These are phyloP conservation scores for Galeopsomyia nigrocyanea DNA, from an alignment of 2,888 invertebrate genomes.

Conservation along the genomic window DNA sequence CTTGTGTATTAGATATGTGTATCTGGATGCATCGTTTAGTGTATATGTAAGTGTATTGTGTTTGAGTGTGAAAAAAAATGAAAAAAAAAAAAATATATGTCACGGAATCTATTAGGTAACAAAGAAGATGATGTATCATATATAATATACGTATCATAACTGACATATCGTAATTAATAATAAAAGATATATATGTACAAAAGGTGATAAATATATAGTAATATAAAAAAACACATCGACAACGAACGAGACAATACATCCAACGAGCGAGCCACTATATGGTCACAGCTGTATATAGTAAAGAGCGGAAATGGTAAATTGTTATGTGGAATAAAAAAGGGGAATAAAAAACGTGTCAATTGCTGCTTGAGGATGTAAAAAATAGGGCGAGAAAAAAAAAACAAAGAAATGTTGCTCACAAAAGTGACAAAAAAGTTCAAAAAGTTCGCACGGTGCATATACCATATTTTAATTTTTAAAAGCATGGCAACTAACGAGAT, in stretches of 20 bases:
- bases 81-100: constrained; percentile 19
- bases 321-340: too few relatives aligned
- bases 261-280: constrained; percentile 70
- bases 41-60: background rate
- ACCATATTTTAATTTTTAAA: too few relatives aligned
- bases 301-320: constrained; percentile 56
- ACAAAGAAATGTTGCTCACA: too few relatives aligned
- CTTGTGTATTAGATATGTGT: constrained; percentile 29
- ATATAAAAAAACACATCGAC: constrained; percentile 60
- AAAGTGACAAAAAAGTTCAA: too few relatives aligned
- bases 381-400: too few relatives aligned
- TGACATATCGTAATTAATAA: constrained; percentile 66
- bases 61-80: background rate
- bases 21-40: background rate
- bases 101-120: constrained; percentile 36
- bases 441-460: too few relatives aligned
- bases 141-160: constrained; percentile 52
- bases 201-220: constrained; percentile 60
- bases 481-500: too few relatives aligned
- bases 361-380: too few relatives aligned
- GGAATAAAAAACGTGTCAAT: background rate
- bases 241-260: constrained; percentile 70
- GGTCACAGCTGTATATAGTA: constrained; percentile 64
- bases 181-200: constrained; percentile 63
- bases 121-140: constrained; percentile 26